Percentiles rank a stretch among this genome's conserved stretches.
Conservation (phyloP, 2,797 vertebrate genomes). For the Novumbra hubbsi region DNA sequence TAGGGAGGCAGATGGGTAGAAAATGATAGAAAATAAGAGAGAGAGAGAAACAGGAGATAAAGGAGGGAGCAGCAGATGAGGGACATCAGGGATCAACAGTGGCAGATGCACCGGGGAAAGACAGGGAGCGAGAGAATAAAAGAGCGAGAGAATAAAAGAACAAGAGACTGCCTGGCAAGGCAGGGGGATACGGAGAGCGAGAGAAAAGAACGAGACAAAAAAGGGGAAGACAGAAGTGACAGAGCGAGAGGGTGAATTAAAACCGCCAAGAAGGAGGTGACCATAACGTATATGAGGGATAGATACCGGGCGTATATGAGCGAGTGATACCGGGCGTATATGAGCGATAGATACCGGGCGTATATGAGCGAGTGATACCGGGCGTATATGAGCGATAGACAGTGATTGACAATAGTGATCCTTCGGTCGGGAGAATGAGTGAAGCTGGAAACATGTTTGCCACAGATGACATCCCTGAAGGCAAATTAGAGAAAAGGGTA, state of each 20-base stretch:
- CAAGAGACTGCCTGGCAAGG: background rate
- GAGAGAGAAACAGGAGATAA: constrained; percentile 30
- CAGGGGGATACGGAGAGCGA: constrained; percentile 12
- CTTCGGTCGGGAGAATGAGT: constrained; percentile 51
- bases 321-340: too few species aligned
- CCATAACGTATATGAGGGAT: too few species aligned
- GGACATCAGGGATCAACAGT: background rate
- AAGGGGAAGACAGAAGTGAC: background rate
- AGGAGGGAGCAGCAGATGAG: constrained; percentile 17
- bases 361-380: too few species aligned
- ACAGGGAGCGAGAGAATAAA: constrained; percentile 3
- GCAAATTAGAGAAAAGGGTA: constrained; percentile 74
- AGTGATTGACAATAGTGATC: constrained; percentile 42
- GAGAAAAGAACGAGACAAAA: background rate
- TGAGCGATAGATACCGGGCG: background rate
- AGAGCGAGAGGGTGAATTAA: too few species aligned
- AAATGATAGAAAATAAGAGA: constrained; percentile 30
- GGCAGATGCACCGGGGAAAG: constrained; percentile 7
- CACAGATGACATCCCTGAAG: constrained; percentile 64
- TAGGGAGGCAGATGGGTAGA: background rate
- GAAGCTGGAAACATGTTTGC: constrained; percentile 61
- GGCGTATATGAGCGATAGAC: background rate
- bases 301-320: too few species aligned
- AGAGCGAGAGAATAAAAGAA: background rate
- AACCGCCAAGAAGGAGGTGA: too few species aligned